Evolutionary conservation across 92 coral and sea anemone species (phyloP), one percentile per base, ranked within the genome.

Genomic region (Epizoanthus illoricatus): DNA sequence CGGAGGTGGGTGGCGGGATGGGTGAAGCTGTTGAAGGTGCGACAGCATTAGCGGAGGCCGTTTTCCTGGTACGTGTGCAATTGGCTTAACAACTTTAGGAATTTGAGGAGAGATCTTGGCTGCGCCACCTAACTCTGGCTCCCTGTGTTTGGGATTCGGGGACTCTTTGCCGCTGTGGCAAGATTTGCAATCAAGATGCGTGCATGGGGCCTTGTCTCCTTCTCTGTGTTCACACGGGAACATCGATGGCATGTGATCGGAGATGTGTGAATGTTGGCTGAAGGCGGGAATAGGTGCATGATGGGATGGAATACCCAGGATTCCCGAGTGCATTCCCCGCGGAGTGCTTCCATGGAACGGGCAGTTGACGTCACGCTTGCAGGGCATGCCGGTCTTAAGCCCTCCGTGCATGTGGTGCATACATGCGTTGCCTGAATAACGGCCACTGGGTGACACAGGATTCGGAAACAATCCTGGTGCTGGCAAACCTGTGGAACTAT

Each of bases 341-440:
- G 92, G 89, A n/a, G 81, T 85, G 73, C 91, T 91, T 15, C 98
- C 98, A 81, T 95, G 98, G 84, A 87, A 95, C 11, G 98, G 98
- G 55, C 98, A 95, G 90, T 95, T 93, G 40, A 93, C 88, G 87
- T 95, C 98, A 64, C 94, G 98, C 63, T 95, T 95, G 58, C 96
- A 89, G 23, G 94, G 98, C 45, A 84, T 75, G 7, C 94, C 92
- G 3, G 94, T 69, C 56, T 95, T 94, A 73, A 89, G 52, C 23
- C 97, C 92, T 3, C 92, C 92, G 86, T 89, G 94, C 76, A 90
- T 81, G 57, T 93, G 92, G 28, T 91, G 98, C 84, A 92, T 85
- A 85, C 97, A 93, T 24, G 89, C 66, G 41, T 86, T 84, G 10
- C 91, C 88, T 3, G 97, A 74, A 69, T 86, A 92, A n/a, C 98